Conservation (phyloP, 2,113 vertebrate species). For the Elaphurus davidianus region DNA sequence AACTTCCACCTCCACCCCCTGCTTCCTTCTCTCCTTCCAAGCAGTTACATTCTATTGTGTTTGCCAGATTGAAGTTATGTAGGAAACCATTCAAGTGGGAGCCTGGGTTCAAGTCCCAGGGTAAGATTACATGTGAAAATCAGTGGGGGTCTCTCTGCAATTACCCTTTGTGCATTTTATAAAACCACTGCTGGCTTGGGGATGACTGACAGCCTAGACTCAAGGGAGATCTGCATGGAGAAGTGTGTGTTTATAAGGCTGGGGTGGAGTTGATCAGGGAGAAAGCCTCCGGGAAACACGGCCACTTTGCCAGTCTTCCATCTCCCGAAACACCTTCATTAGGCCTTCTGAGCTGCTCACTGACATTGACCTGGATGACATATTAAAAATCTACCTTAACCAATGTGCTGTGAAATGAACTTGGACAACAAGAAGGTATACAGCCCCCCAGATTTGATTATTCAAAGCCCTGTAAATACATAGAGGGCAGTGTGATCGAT, state of each 20-base stretch:
- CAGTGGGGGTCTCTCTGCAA: conserved; percentile 24
- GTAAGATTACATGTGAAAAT: conserved; percentile 28
- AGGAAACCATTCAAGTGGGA: neutral
- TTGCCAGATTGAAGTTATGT: neutral
- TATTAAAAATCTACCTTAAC: conserved; percentile 42
- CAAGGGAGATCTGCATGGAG: neutral
- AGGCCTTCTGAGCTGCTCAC: neutral
- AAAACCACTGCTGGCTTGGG: neutral
- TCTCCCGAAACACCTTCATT: neutral
- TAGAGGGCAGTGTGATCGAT: conserved; percentile 22
- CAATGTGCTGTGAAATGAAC: conserved; percentile 40
- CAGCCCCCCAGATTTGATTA: neutral
- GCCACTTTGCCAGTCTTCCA: neutral
- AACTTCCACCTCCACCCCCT: neutral
- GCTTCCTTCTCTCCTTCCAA: neutral
- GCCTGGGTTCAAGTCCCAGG: conserved; percentile 14
- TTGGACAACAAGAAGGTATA: conserved; percentile 28
- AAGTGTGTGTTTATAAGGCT: neutral
- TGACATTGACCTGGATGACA: neutral
- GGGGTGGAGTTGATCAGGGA: neutral
- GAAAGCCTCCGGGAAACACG: neutral
- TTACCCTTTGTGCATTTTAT: conserved; percentile 49
- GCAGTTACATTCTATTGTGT: conserved; percentile 33
- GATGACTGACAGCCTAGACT: conserved; percentile 41
- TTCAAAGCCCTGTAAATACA: neutral